Percentiles rank a stretch among this genome's conserved stretches.
Conservation (phyloP, 2,113 vertebrate genomes). For the Eptatretus burgeri region DNA sequence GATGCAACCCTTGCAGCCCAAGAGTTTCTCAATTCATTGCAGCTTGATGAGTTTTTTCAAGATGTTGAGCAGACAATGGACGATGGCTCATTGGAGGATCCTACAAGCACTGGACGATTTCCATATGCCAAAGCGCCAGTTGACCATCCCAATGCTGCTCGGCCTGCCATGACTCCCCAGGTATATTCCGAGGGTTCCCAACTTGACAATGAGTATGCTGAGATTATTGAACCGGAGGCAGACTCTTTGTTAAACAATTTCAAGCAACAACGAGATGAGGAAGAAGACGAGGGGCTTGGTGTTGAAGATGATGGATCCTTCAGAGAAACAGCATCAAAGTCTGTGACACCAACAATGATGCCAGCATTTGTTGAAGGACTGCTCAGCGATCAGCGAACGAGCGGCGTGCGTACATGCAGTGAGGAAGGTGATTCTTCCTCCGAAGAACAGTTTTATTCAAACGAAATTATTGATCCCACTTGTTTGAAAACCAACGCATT, state of each 20-base stretch:
- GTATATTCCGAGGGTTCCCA: no score
- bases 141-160: no score
- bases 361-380: not conserved
- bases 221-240: not conserved
- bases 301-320: not conserved
- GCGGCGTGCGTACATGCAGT: not conserved
- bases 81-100: no score
- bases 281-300: not conserved
- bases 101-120: no score
- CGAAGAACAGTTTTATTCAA: slow-evolving; percentile 4
- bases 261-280: not conserved
- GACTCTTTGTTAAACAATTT: no score
- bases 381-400: slow-evolving; percentile 6
- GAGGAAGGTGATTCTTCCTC: not conserved
- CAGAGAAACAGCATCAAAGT: not conserved
- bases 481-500: no score
- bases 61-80: not conserved
- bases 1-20: slow-evolving; percentile 1
- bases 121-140: no score
- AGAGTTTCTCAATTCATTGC: not conserved
- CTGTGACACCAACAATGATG: not conserved
- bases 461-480: not conserved
- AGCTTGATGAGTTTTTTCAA: not conserved
- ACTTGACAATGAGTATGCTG: slow-evolving; percentile 4
- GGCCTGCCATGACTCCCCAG: no score